These are phyloP conservation scores for Tetragnatha montana DNA, from an alignment of 2,888 invertebrate species.

Conservation along the genomic window DNA sequence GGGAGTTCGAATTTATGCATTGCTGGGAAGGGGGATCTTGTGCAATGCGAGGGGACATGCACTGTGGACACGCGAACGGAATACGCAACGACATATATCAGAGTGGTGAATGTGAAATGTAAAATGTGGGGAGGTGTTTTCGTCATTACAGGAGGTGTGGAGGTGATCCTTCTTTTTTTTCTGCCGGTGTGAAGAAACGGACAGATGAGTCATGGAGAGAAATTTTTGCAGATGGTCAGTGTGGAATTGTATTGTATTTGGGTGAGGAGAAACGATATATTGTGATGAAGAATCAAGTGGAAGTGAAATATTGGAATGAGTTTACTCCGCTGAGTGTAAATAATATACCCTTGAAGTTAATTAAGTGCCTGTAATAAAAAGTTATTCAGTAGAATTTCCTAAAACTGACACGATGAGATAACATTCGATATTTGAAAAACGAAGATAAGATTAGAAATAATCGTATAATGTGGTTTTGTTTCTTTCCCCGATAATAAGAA, in stretches of 20 bases:
- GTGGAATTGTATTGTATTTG: too few species aligned
- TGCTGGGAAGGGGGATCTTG: neutral
- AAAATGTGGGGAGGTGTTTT: neutral
- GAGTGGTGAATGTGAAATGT: neutral
- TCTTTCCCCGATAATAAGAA: too few species aligned
- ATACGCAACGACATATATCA: neutral
- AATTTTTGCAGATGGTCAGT: neutral
- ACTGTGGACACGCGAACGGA: neutral
- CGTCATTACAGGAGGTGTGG: neutral
- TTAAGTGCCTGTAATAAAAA: neutral
- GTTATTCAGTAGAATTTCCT: too few species aligned
- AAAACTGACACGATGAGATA: too few species aligned
- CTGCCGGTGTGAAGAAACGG: neutral
- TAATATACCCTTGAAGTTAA: neutral
- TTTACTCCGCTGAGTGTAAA: neutral
- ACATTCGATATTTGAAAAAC: too few species aligned
- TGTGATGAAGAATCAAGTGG: too few species aligned
- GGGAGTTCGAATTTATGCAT: constrained; percentile 13
- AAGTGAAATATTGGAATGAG: neutral
- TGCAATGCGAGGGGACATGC: neutral
- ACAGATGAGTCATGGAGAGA: neutral
- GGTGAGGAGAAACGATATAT: too few species aligned
- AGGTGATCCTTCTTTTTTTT: neutral
- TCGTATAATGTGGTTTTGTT: too few species aligned
- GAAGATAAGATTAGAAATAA: too few species aligned